Conservation (phyloP, 2,113 vertebrate genomes). For the Proterorhinus semilunaris region DNA sequence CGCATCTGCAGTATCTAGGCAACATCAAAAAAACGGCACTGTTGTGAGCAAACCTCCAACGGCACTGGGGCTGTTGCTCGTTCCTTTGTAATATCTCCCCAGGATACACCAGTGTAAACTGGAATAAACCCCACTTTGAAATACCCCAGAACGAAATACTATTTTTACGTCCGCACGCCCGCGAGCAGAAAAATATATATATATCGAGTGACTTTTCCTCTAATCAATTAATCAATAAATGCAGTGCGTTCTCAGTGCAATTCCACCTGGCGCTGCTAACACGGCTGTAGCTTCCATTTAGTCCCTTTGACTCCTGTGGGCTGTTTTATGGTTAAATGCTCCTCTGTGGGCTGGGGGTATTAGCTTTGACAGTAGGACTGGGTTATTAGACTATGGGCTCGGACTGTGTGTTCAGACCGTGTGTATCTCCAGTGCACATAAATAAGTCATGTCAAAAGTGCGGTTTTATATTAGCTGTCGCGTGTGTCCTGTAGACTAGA, state of each 20-base stretch:
- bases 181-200: background rate
- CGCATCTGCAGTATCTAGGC: conserved; percentile 44
- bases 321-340: background rate
- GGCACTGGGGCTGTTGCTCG: background rate
- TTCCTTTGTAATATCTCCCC: background rate
- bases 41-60: conserved; percentile 9
- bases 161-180: background rate
- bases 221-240: conserved; percentile 1
- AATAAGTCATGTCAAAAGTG: background rate
- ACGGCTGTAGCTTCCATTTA: background rate
- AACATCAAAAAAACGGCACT: conserved; percentile 29
- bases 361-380: background rate
- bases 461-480: background rate
- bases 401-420: background rate
- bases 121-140: background rate
- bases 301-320: background rate
- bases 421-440: background rate
- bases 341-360: background rate
- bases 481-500: background rate
- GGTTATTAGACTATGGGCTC: background rate
- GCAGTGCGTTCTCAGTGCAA: background rate
- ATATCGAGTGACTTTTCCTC: background rate
- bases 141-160: background rate
- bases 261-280: background rate
- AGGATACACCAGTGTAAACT: background rate